These are phyloP conservation scores for Vanessa cardui DNA, from an alignment of 2,888 invertebrate genomes.

Conservation along the genomic window DNA sequence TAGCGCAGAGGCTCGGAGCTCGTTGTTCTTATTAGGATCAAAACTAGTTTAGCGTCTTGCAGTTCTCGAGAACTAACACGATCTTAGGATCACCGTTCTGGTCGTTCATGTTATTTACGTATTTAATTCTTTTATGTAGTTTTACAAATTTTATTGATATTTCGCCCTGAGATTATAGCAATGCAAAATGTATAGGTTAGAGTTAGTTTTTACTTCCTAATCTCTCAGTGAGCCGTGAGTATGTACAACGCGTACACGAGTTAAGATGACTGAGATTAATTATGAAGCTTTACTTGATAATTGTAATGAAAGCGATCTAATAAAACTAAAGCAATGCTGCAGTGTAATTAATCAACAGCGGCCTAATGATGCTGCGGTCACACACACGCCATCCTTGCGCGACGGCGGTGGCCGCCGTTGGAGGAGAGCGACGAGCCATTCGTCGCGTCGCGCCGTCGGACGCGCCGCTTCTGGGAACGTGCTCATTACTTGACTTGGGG, in stretches of 20 bases:
- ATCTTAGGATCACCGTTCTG: neutral
- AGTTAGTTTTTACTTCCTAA: too few relatives aligned
- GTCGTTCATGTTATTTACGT: too few relatives aligned
- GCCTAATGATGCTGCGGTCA: slow-evolving; percentile 12
- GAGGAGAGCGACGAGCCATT: slow-evolving; percentile 10
- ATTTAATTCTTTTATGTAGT: too few relatives aligned
- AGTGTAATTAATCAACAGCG: slow-evolving; percentile 13
- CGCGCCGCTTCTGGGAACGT: slow-evolving; percentile 6
- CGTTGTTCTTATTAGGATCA: neutral
- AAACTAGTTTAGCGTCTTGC: slow-evolving; percentile 1
- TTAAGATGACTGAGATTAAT: slow-evolving; percentile 1
- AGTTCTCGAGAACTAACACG: slow-evolving; percentile 6
- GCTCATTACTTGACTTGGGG: neutral
- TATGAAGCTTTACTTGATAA: neutral
- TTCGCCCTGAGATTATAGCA: too few relatives aligned
- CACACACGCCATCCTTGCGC: neutral
- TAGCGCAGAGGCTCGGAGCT: slow-evolving; percentile 1
- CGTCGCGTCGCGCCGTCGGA: neutral
- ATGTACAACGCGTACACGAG: neutral
- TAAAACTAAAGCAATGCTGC: neutral
- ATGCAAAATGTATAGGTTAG: too few relatives aligned
- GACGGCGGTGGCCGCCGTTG: neutral
- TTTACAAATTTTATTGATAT: too few relatives aligned
- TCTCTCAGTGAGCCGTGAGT: too few relatives aligned
- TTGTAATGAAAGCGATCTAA: neutral